phyloP scores from a whole-genome alignment of 2,797 vertebrate genomes.

The Glyptemys insculpta region DNA sequence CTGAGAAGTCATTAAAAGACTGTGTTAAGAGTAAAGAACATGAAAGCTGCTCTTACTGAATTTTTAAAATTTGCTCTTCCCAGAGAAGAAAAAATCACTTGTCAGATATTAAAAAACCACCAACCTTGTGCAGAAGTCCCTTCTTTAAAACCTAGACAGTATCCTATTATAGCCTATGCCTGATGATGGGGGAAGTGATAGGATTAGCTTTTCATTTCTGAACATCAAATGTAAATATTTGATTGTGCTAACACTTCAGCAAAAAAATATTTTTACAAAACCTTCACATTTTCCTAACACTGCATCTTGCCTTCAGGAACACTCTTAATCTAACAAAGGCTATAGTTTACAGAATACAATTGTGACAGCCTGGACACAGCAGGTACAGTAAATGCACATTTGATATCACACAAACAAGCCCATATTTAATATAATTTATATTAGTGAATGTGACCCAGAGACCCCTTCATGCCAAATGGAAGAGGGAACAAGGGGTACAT shows the following conservation, averaged over 20 bases:
- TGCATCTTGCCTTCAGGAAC: neutral
- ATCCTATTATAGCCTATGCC: neutral
- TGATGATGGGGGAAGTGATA: neutral
- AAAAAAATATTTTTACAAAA: constrained; percentile 24
- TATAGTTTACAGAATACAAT: neutral
- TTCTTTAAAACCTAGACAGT: constrained; percentile 14
- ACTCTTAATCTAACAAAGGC: neutral
- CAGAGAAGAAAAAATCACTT: neutral
- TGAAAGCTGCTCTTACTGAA: constrained; percentile 1
- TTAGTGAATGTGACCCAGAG: neutral
- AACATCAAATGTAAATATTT: constrained; percentile 26
- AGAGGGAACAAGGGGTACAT: neutral
- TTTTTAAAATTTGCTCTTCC: constrained; percentile 43
- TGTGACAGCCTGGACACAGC: neutral
- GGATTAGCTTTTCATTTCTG: constrained; percentile 1
- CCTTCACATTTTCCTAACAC: neutral
- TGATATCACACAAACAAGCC: neutral
- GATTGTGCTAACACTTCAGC: neutral
- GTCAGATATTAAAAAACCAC: neutral
- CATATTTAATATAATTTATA: neutral
- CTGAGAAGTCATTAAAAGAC: constrained; percentile 33
- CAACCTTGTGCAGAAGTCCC: neutral
- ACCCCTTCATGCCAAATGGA: neutral
- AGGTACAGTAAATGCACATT: neutral
- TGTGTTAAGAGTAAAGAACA: constrained; percentile 29